Evolutionary conservation across 2,113 vertebrate genomes (phyloP).

Genomic region (Rhodinocichla rosea): DNA sequence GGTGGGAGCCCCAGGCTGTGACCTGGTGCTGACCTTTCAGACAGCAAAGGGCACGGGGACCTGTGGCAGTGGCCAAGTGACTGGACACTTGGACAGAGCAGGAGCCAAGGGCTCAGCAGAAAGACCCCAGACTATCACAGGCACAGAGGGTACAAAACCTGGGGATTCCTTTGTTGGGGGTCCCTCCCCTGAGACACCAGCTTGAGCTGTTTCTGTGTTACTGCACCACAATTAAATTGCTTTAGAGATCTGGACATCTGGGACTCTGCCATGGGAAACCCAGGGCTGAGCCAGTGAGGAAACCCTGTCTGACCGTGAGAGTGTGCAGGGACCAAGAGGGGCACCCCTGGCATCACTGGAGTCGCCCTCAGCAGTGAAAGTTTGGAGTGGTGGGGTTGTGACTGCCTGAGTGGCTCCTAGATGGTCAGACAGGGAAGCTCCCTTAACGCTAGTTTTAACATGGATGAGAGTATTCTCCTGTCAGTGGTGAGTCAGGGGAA

Average conservation of each 20-base stretch:
- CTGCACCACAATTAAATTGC: neutral
- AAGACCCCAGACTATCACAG: neutral
- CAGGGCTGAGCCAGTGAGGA: neutral
- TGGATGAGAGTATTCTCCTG: neutral
- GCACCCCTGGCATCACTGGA: neutral
- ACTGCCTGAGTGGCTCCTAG: neutral
- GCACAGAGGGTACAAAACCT: neutral
- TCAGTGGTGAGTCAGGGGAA: neutral
- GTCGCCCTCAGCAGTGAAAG: accelerated
- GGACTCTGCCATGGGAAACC: neutral
- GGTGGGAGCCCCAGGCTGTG: neutral
- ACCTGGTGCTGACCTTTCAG: neutral
- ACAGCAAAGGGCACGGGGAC: neutral
- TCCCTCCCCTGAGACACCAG: neutral
- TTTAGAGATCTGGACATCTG: neutral
- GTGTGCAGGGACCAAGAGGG: neutral
- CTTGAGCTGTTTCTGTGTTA: accelerated
- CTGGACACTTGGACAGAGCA: neutral
- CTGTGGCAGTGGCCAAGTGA: too few relatives aligned
- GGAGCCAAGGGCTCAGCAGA: neutral
- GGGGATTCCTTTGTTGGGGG: neutral
- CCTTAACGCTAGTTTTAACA: neutral
- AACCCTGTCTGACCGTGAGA: neutral
- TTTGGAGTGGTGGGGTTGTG: neutral
- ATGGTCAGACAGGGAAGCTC: neutral